Evolutionary conservation across 1,140 invertebrate genomes (phyloP), one percentile per base, ranked within the genome.

Genomic region (Mamestra configurata): DNA sequence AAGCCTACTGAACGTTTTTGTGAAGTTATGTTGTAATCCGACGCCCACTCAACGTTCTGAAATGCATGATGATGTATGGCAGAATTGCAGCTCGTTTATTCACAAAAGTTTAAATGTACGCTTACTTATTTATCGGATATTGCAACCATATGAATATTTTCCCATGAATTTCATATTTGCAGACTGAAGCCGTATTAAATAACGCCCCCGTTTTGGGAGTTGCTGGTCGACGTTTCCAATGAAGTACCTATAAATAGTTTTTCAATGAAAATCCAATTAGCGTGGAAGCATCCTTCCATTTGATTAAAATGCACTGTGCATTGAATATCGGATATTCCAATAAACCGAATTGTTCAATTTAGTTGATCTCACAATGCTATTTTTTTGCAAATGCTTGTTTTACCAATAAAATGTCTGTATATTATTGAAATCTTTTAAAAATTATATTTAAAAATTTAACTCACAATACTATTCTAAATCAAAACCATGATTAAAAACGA

Each of bases 261-360:
- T 64, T 37, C 59, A 37, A 40, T 40, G 59, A 40, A 64, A 64
- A 64, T 40, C 59, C 31, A 40, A 64, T 37, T 64, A 64, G 3
- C 18, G 31, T 22, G n/a, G 35, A 20, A 37, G n/a, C n/a, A 40
- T 40, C n/a, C 18, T 64, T 64, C n/a, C 20, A 40, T 40, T 20
- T 22, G 1, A 40, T 64, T 22, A 20, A 18, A 4, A 64, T 64
- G 31, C 18, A 20, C 18, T 4, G 57, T 31, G n/a, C 59, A 37
- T 1, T 1, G 55, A 49, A 49, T 31, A 31, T 27, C 11, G 1
- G 13, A 5, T n/a, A 27, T 59, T n/a, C n/a, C n/a, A n/a, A n/a
- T n/a, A n/a, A n/a, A n/a, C n/a, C n/a, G n/a, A n/a, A n/a, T n/a
- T n/a, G n/a, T n/a, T n/a, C n/a, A n/a, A n/a, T n/a, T n/a, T n/a